A percentile compares a stretch with the other conserved stretches of the same genome.
Conservation (phyloP, 2,888 invertebrate species). For the Melieria omissa region DNA sequence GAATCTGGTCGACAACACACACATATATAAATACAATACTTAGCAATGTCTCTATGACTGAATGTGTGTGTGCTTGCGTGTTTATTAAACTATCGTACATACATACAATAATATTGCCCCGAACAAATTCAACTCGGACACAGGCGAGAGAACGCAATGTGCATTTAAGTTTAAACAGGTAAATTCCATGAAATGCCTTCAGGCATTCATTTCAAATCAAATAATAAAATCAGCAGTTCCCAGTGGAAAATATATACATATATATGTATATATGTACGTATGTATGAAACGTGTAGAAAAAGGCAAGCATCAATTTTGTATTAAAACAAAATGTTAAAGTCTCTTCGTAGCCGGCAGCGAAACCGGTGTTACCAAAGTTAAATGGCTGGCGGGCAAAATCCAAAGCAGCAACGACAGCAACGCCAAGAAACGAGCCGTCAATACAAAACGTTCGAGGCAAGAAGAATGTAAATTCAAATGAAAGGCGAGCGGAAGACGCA, state of each 20-base stretch:
- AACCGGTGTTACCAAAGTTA: slow-evolving; percentile 37
- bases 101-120: slow-evolving; percentile 30
- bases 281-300: slow-evolving; percentile 27
- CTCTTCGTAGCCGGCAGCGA: slow-evolving; percentile 30
- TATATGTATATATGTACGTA: slow-evolving; percentile 29
- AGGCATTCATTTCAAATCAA: slow-evolving; percentile 33
- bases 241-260: slow-evolving; percentile 2
- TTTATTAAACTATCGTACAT: slow-evolving; percentile 27
- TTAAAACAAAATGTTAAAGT: slow-evolving; percentile 28
- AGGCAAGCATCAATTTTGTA: slow-evolving; percentile 29
- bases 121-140: slow-evolving; percentile 23
- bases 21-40: slow-evolving; percentile 5
- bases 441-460: too few relatives aligned
- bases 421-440: too few relatives aligned
- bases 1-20: slow-evolving; percentile 8
- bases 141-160: slow-evolving; percentile 14
- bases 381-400: slow-evolving; percentile 15
- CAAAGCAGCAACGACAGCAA: slow-evolving; percentile 4
- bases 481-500: too few relatives aligned
- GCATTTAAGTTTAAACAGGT: slow-evolving; percentile 30
- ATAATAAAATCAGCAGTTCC: slow-evolving; percentile 25
- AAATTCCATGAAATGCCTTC: slow-evolving; percentile 28
- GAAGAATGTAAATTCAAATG: too few relatives aligned
- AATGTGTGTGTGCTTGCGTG: slow-evolving; percentile 22
- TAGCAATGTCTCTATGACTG: background rate